Evolutionary conservation across 2,797 vertebrate species (phyloP), one percentile per base, ranked within the genome.

Genomic region (Diplodus sargus): DNA sequence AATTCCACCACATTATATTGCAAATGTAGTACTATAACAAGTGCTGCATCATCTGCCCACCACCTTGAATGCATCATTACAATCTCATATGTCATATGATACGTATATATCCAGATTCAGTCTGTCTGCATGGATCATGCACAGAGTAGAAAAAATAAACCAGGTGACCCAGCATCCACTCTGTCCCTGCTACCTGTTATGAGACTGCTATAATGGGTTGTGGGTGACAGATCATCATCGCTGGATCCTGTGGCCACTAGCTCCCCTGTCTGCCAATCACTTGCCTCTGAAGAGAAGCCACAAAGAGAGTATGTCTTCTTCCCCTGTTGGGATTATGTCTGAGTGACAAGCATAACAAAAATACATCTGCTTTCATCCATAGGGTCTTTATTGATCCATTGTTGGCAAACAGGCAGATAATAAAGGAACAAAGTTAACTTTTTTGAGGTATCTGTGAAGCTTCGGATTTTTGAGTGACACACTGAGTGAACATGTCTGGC

Each of bases 191-290:
- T 56, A 72, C 78, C 54, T 63, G 45, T 72, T 74, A 76, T 78
- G 59, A 76, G 57, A 85, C 74, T 80, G 81, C 49, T 80, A 74
- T 87, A 87, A 91, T 89, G 71, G 86, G 69, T 60, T 78, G 75
- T 28, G 66, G 85, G 75, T 89, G 90, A 90, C 85, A 80, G 67
- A 90, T 88, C 83, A 79, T 83, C 89, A 81, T 67, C 34, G 76
- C 75, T 68, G 69, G 52, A 77, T 85, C 61, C 68, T 43, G 59
- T 65, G 75, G 85, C 71, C 82, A 88, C 82, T 67, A 75, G 72
- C 79, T 85, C 80, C 78, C 79, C 70, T 49, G 62, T 79, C 85
- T 90, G 88, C 80, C 86, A 85, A 75, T 92, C 88, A 85, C 42
- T 22, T 43, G n/a, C 71, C 60, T 81, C 69, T 12, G 18, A 79